Evolutionary conservation across 2,113 vertebrate species (phyloP).

Genomic region (Oreocharis arfaki): DNA sequence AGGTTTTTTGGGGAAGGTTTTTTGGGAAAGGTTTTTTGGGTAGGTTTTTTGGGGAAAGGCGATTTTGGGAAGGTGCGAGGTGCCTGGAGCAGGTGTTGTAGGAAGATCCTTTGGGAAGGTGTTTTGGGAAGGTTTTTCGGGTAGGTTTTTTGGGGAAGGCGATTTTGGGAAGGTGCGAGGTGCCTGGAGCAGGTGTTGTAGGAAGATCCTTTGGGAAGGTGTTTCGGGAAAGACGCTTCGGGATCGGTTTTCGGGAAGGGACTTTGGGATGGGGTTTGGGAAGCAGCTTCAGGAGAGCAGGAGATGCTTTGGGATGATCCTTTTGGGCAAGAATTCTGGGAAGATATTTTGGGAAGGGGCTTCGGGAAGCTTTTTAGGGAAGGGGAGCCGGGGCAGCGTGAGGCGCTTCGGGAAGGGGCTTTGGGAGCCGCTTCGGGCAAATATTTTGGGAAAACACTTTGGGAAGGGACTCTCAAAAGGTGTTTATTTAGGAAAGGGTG

Average conservation of each 20-base stretch:
- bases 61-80: no score
- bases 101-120: neutral
- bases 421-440: neutral
- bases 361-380: neutral
- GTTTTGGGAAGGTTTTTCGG: neutral
- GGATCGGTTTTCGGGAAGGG: neutral
- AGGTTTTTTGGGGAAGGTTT: neutral
- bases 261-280: neutral
- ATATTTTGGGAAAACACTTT: neutral
- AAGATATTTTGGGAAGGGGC: neutral
- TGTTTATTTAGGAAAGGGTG: fast-evolving
- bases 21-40: neutral
- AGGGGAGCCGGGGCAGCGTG: fast-evolving
- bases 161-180: neutral
- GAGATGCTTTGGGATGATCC: neutral
- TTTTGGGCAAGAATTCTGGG: neutral
- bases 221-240: neutral
- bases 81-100: neutral
- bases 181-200: neutral
- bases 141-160: neutral
- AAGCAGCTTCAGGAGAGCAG: fast-evolving
- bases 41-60: neutral
- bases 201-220: neutral
- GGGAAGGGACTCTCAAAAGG: neutral
- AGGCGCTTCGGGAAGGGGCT: neutral